A percentile compares a stretch with the other conserved stretches of the same genome.
These are phyloP conservation scores for Aurelia sp. DNA, from an alignment of 30 jellyfish, hydroid and myxozoan genomes.

Conservation along the genomic window DNA sequence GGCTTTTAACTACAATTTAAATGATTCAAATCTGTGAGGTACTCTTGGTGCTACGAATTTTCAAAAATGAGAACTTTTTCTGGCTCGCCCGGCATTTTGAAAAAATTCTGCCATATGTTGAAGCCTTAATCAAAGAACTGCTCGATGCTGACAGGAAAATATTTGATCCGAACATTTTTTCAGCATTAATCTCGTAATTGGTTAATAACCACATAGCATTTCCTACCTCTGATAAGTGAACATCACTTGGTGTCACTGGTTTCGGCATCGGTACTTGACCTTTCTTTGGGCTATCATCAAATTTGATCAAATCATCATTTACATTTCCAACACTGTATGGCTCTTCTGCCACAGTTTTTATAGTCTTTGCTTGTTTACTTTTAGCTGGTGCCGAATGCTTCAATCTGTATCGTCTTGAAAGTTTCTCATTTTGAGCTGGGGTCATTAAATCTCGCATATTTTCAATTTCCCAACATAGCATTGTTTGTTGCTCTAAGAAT, in stretches of 20 bases:
- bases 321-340: constrained; percentile 2
- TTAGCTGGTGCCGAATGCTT: constrained; percentile 53
- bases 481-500: constrained; percentile 83
- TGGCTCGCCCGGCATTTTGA: no score
- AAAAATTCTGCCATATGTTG: neutral
- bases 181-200: no score
- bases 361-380: constrained; percentile 8
- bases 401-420: constrained; percentile 74
- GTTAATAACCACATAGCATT: no score
- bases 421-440: constrained; percentile 85
- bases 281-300: constrained; percentile 61
- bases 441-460: constrained; percentile 70
- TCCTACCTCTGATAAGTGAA: constrained; percentile 45
- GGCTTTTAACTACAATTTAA: no score
- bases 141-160: no score
- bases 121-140: neutral
- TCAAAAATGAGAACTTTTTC: no score
- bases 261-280: neutral
- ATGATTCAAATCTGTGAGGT: no score
- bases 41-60: no score
- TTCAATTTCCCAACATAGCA: constrained; percentile 74
- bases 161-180: no score
- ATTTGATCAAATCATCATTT: constrained; percentile 47
- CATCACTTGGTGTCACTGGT: constrained; percentile 58
- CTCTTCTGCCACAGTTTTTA: constrained; percentile 34